These are phyloP conservation scores for Caenorhabditis briggsae DNA, from an alignment of 1,140 invertebrate species.

Conservation along the genomic window DNA sequence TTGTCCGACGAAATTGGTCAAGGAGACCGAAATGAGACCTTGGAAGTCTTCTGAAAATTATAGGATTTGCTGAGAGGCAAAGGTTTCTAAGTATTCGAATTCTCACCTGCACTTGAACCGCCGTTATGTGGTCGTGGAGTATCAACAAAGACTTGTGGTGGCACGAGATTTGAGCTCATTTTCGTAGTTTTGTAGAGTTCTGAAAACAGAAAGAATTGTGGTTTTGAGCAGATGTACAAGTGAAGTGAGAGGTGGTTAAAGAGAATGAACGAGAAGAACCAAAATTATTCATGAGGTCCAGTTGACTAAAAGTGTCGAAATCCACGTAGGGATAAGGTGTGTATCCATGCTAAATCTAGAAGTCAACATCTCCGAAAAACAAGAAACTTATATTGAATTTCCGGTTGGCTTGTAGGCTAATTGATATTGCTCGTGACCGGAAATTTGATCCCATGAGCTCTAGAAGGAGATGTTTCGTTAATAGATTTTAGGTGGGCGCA, in stretches of 20 bases:
- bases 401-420: not conserved
- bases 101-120: conserved; percentile 7
- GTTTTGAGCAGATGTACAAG: not conserved
- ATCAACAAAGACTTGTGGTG: conserved; percentile 42
- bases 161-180: conserved; percentile 49
- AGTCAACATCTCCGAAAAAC: not conserved
- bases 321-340: not conserved
- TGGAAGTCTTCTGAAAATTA: conserved; percentile 17
- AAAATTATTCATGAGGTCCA: conserved; percentile 9
- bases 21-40: conserved; percentile 43
- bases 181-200: not conserved
- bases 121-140: conserved; percentile 35
- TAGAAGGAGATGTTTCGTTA: not conserved
- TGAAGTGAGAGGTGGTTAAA: no score
- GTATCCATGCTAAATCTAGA: not conserved
- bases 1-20: conserved; percentile 26
- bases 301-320: conserved; percentile 31
- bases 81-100: not conserved
- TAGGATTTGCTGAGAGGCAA: not conserved
- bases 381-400: conserved; percentile 12
- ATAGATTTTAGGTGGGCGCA: not conserved
- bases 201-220: not conserved
- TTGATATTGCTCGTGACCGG: conserved; percentile 16
- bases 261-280: not conserved
- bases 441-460: not conserved